phyloP scores from a whole-genome alignment of 2,888 invertebrate species.

The Eristalis intricaria region DNA sequence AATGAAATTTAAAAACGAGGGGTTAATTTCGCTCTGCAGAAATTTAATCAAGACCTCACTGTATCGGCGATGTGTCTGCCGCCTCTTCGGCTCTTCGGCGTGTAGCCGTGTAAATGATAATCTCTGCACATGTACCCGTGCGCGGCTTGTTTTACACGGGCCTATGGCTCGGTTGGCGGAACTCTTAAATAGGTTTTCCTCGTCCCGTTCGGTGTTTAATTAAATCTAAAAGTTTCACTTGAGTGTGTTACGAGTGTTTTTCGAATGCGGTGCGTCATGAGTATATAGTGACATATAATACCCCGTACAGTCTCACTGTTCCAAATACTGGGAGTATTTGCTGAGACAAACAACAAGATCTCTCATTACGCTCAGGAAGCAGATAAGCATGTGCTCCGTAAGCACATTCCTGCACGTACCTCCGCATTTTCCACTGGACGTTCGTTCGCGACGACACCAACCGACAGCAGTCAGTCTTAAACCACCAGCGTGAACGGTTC shows the following conservation, averaged over 20 bases:
- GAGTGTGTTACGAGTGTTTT: constrained; percentile 3
- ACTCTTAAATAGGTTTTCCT: background rate
- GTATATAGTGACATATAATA: no score
- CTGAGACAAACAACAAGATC: no score
- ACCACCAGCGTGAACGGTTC: no score
- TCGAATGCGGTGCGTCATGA: background rate
- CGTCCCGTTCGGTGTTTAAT: constrained; percentile 5
- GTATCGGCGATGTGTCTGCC: background rate
- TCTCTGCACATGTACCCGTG: background rate
- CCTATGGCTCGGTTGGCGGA: background rate
- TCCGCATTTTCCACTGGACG: no score
- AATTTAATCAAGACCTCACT: constrained; percentile 40
- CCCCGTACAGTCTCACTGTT: no score
- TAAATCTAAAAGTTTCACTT: constrained; percentile 13
- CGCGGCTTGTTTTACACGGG: background rate
- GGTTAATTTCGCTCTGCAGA: constrained; percentile 33
- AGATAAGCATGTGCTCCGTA: no score
- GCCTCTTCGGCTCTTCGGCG: background rate
- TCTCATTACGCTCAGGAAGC: no score
- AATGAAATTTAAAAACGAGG: constrained; percentile 55
- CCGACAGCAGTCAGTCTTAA: no score
- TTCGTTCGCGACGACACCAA: no score
- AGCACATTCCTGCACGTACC: no score
- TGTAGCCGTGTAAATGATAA: constrained; percentile 2
- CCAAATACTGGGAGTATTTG: no score